Percentiles rank a stretch among this genome's conserved stretches.
Conservation (phyloP, 2,797 vertebrate genomes). For the Salmo trutta region DNA sequence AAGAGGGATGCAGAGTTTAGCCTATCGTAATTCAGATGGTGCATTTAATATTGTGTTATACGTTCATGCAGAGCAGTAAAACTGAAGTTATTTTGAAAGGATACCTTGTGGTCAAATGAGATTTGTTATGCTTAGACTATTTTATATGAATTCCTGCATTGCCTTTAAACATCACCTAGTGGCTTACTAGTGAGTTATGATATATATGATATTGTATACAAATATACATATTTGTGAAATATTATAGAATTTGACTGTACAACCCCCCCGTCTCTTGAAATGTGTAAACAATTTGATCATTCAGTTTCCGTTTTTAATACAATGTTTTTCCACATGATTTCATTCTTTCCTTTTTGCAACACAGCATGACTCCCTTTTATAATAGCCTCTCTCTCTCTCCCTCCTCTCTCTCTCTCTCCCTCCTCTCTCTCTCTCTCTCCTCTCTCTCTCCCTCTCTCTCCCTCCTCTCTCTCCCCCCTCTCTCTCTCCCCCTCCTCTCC, state of each 20-base stretch:
- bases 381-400: slow-evolving; percentile 2
- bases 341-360: not conserved
- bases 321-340: not conserved
- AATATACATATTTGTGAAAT: not conserved
- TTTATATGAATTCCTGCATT: too few relatives aligned
- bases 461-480: too few relatives aligned
- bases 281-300: not conserved
- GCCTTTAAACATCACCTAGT: not conserved
- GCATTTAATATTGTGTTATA: not conserved
- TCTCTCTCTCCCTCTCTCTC: too few relatives aligned
- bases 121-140: too few relatives aligned
- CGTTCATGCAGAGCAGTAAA: not conserved
- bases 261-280: not conserved
- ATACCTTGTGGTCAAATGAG: not conserved
- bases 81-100: not conserved
- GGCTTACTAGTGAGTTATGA: too few relatives aligned
- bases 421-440: too few relatives aligned
- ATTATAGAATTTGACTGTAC: not conserved
- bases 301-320: not conserved
- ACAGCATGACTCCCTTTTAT: not conserved
- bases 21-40: not conserved
- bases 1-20: not conserved
- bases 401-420: not conserved
- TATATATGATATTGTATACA: too few relatives aligned
- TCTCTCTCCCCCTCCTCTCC: too few relatives aligned